phyloP scores from a whole-genome alignment of 2,888 invertebrate genomes.

The Mimas tiliae region DNA sequence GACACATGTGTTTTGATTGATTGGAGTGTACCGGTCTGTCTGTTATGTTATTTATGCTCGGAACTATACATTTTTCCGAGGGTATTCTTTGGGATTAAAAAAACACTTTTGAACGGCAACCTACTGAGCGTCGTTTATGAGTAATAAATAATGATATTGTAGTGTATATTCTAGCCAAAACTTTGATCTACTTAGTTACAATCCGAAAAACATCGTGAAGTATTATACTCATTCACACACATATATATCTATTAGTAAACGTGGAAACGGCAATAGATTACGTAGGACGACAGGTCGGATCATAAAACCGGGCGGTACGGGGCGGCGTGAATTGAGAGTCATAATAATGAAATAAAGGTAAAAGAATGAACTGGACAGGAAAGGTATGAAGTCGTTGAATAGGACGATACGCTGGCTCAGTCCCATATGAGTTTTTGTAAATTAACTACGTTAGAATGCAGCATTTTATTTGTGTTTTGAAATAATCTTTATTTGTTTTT shows the following conservation, averaged over 20 bases:
- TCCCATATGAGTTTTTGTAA: slow-evolving; percentile 3
- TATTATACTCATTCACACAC: no score
- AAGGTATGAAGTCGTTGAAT: slow-evolving; percentile 2
- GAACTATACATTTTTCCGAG: not conserved
- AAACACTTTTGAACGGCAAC: no score
- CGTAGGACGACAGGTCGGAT: slow-evolving; percentile 31
- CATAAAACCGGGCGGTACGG: slow-evolving; percentile 53
- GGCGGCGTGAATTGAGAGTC: slow-evolving; percentile 51
- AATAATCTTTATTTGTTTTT: not conserved
- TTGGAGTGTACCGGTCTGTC: not conserved
- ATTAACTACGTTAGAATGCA: not conserved
- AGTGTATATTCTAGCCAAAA: no score
- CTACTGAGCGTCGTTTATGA: no score
- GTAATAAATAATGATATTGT: no score
- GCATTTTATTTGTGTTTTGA: not conserved
- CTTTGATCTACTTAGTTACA: not conserved
- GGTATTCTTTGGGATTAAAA: not conserved
- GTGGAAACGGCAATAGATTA: slow-evolving; percentile 34
- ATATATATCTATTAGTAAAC: not conserved
- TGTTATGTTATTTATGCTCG: not conserved
- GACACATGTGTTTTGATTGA: slow-evolving; percentile 9
- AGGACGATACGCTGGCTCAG: not conserved
- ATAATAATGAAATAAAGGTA: slow-evolving; percentile 62
- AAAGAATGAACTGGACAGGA: slow-evolving; percentile 44
- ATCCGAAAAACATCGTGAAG: no score